phyloP scores from a whole-genome alignment of 2,888 invertebrate species.

The Zygothrica quintamaculata region DNA sequence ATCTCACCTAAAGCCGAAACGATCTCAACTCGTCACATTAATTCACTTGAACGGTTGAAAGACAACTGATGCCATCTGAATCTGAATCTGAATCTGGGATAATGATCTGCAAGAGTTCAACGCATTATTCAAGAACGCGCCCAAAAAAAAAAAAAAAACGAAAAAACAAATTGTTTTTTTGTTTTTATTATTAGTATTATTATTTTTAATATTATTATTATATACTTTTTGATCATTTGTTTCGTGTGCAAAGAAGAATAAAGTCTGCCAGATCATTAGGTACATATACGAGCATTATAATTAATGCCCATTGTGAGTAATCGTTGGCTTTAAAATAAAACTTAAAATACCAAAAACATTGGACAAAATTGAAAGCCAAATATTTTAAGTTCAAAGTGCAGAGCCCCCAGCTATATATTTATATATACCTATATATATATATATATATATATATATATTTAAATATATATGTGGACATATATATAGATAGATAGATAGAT shows the following conservation, averaged over 20 bases:
- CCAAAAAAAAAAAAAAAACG: conserved; percentile 52
- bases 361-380: conserved; percentile 27
- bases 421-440: neutral
- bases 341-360: conserved; percentile 8
- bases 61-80: conserved; percentile 28
- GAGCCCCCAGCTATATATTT: conserved; percentile 26
- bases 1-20: no score
- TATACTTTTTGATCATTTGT: conserved; percentile 14
- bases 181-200: neutral
- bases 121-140: conserved; percentile 32
- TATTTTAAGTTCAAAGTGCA: conserved; percentile 20
- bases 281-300: conserved; percentile 48
- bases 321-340: conserved; percentile 40
- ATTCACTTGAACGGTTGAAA: conserved; percentile 13
- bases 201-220: conserved; percentile 6
- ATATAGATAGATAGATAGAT: neutral
- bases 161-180: conserved; percentile 23
- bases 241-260: conserved; percentile 22
- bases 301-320: conserved; percentile 70
- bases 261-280: conserved; percentile 21
- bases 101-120: conserved; percentile 31
- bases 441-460: neutral
- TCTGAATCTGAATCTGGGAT: no score
- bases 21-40: neutral
- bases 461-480: neutral